These are phyloP conservation scores for Podargus strigoides DNA, from an alignment of 2,797 vertebrate genomes.

Conservation along the genomic window DNA sequence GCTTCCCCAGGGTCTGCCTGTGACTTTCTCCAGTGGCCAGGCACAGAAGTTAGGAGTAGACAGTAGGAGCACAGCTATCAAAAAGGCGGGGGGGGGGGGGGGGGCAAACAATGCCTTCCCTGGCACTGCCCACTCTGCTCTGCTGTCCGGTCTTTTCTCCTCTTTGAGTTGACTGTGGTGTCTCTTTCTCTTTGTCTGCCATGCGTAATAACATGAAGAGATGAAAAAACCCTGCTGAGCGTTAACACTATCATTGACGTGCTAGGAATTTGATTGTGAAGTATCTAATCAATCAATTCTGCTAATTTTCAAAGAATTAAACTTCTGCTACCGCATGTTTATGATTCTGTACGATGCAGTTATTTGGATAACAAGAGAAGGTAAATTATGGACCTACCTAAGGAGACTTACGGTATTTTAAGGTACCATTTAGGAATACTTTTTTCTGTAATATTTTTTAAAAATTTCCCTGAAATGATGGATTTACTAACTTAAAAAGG, in stretches of 20 bases:
- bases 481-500: not conserved
- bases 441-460: not conserved
- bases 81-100: not conserved
- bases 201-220: not conserved
- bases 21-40: not conserved
- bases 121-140: too few species aligned
- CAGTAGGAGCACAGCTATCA: not conserved
- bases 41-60: rapidly evolving
- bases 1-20: not conserved
- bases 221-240: not conserved
- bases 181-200: not conserved
- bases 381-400: not conserved
- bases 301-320: not conserved
- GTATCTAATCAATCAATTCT: not conserved
- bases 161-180: not conserved
- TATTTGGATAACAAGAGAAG: not conserved
- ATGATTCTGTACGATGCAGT: not conserved
- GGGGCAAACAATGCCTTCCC: not conserved
- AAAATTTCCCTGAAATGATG: not conserved
- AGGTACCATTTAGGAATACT: not conserved
- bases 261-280: not conserved
- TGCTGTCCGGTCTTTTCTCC: not conserved
- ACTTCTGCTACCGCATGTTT: not conserved
- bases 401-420: not conserved
- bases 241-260: not conserved